These are phyloP conservation scores for Therioaphis trifolii DNA, from an alignment of 2,888 invertebrate genomes.

Conservation along the genomic window DNA sequence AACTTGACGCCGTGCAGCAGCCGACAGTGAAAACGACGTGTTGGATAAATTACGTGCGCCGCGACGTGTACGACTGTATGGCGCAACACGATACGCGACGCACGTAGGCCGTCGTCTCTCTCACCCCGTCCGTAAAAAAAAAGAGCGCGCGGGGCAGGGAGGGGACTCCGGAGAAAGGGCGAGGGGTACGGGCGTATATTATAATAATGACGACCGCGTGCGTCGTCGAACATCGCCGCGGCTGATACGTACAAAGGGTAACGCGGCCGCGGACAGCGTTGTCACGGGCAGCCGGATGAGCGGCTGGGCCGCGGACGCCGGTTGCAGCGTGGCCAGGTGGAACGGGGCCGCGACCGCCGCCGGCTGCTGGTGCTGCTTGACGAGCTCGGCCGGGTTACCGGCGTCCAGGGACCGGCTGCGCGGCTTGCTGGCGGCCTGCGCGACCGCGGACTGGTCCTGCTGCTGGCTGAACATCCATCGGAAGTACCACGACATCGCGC, in stretches of 20 bases:
- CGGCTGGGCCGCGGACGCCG: not conserved
- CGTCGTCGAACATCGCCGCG: no score
- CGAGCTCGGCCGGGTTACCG: constrained; percentile 22
- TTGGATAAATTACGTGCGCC: no score
- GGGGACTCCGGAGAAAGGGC: no score
- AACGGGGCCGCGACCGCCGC: constrained; percentile 20
- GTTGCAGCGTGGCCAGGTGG: constrained; percentile 55
- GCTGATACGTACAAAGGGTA: constrained; percentile 59
- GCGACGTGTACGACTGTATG: no score
- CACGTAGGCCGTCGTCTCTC: no score
- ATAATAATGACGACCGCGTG: no score
- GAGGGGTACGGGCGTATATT: not conserved
- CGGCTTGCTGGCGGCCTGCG: constrained; percentile 73
- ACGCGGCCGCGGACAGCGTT: constrained; percentile 41
- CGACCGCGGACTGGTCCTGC: constrained; percentile 70
- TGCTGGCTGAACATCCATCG: constrained; percentile 74
- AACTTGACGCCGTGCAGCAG: no score
- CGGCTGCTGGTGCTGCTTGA: not conserved
- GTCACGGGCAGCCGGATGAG: constrained; percentile 47
- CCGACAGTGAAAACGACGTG: no score
- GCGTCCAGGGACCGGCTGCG: constrained; percentile 79
- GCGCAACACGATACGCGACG: no score
- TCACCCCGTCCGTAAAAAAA: no score
- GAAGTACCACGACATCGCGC: constrained; percentile 76
- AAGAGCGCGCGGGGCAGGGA: no score